Evolutionary conservation across 2,888 invertebrate genomes (phyloP).

Genomic region (Tanaodytes sp.): DNA sequence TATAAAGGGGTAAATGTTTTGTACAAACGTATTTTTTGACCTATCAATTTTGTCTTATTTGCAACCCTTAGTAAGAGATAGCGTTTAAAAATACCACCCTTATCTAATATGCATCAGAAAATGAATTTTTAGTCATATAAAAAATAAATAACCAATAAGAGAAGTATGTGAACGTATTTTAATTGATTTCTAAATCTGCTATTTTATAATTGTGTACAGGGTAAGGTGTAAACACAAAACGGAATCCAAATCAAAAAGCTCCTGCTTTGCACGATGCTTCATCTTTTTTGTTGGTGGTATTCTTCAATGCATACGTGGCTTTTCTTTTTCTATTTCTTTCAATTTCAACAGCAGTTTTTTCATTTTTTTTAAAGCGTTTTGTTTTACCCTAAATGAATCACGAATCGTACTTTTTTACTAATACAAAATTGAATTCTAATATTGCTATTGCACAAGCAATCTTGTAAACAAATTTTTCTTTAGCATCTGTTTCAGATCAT

Average conservation of each 20-base stretch:
- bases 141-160: too few species aligned
- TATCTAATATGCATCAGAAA: too few species aligned
- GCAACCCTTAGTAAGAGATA: too few species aligned
- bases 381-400: slow-evolving; percentile 9
- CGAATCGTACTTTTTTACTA: background rate
- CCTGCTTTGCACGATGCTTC: slow-evolving; percentile 8
- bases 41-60: too few species aligned
- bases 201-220: slow-evolving; percentile 9
- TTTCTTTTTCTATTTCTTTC: slow-evolving; percentile 28
- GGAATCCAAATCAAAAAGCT: slow-evolving; percentile 18
- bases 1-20: too few species aligned
- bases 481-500: slow-evolving; percentile 37
- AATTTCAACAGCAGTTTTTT: slow-evolving; percentile 11
- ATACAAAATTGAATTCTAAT: slow-evolving; percentile 10
- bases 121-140: too few species aligned
- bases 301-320: slow-evolving; percentile 5
- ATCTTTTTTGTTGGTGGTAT: slow-evolving; percentile 2
- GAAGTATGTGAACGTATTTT: too few species aligned
- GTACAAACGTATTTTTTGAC: background rate
- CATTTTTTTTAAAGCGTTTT: too few species aligned
- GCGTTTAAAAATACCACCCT: too few species aligned
- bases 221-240: slow-evolving; percentile 9
- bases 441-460: slow-evolving; percentile 16
- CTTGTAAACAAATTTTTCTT: slow-evolving; percentile 29
- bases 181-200: too few species aligned